These are phyloP conservation scores for Corvus cornix DNA, from an alignment of 2,113 vertebrate genomes.

Conservation along the genomic window DNA sequence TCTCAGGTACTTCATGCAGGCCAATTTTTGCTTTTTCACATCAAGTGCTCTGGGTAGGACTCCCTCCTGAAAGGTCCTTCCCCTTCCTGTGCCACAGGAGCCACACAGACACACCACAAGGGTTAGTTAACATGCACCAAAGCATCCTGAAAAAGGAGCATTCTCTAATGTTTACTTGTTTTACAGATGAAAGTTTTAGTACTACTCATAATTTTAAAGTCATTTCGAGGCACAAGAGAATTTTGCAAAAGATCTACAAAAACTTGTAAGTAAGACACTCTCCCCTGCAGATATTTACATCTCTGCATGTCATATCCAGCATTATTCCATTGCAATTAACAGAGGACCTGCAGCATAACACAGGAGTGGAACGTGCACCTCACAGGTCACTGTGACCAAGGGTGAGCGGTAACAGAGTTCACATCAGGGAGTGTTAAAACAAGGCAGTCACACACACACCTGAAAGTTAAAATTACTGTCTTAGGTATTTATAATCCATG, in stretches of 20 bases:
- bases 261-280: neutral
- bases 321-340: neutral
- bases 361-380: neutral
- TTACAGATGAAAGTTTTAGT: neutral
- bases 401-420: neutral
- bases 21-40: neutral
- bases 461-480: neutral
- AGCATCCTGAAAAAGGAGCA: neutral
- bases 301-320: neutral
- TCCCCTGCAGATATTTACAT: neutral
- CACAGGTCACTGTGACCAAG: neutral
- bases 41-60: neutral
- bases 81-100: neutral
- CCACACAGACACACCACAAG: neutral
- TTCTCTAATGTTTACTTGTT: neutral
- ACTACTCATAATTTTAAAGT: neutral
- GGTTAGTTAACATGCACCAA: neutral
- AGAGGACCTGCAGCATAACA: neutral
- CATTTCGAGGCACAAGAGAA: neutral
- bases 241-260: neutral
- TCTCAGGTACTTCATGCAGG: rapidly evolving
- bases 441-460: neutral
- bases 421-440: neutral
- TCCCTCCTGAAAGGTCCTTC: neutral
- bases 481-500: neutral